Evolutionary conservation across 1,140 invertebrate species (phyloP).

Genomic region (Lasioglossum albipes): DNA sequence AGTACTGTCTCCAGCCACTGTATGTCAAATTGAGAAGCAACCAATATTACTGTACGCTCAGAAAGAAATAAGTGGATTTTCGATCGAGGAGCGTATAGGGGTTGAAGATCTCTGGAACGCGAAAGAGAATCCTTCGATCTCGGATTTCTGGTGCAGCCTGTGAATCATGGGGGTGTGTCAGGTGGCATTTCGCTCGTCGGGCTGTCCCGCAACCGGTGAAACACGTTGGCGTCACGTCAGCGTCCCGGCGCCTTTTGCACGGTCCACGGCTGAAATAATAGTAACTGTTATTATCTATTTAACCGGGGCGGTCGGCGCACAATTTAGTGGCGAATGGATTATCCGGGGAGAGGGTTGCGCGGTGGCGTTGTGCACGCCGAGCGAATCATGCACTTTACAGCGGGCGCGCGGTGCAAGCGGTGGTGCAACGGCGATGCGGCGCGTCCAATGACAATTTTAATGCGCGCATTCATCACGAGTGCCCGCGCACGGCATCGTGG

Average conservation of each 20-base stretch:
- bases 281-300: constrained; percentile 50
- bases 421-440: neutral
- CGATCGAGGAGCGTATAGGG: too few relatives aligned
- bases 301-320: constrained; percentile 32
- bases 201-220: neutral
- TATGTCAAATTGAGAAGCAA: too few relatives aligned
- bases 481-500: constrained; percentile 53
- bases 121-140: too few relatives aligned
- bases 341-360: constrained; percentile 4
- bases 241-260: neutral
- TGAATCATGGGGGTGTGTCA: neutral
- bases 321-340: constrained; percentile 48
- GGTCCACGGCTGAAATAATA: constrained; percentile 28
- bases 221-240: neutral
- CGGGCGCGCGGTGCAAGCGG: neutral
- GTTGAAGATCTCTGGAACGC: too few relatives aligned
- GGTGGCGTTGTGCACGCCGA: constrained; percentile 3
- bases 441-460: constrained; percentile 63
- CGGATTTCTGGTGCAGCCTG: too few relatives aligned
- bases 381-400: constrained; percentile 31
- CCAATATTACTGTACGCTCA: too few relatives aligned
- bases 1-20: too few relatives aligned
- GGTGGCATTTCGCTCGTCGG: neutral
- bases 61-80: too few relatives aligned
- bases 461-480: constrained; percentile 67